phyloP scores from a whole-genome alignment of 2,113 vertebrate species.

The Columba janthina region DNA sequence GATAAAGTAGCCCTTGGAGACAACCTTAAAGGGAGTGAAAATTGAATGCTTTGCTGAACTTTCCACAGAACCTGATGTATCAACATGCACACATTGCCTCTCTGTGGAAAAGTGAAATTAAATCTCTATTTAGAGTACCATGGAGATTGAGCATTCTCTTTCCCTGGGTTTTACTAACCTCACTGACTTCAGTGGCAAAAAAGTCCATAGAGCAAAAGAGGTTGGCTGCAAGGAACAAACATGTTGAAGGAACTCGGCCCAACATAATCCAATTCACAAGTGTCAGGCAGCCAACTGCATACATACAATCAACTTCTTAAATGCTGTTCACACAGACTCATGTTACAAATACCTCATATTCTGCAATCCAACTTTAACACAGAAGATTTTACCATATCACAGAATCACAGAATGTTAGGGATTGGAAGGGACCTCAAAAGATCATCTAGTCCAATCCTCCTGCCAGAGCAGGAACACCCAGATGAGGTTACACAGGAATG shows the following conservation, averaged over 20 bases:
- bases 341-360: not conserved
- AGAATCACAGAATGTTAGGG: too few species aligned
- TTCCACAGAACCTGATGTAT: not conserved
- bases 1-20: not conserved
- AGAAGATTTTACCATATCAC: not conserved
- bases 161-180: not conserved
- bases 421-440: too few species aligned
- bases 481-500: too few species aligned
- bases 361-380: not conserved
- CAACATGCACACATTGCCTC: not conserved
- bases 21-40: not conserved
- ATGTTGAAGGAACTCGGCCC: not conserved
- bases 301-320: not conserved
- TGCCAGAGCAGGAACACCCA: too few species aligned
- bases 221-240: not conserved
- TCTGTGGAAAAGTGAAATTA: not conserved
- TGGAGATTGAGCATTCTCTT: not conserved
- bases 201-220: not conserved
- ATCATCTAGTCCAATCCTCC: too few species aligned
- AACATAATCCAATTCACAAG: not conserved
- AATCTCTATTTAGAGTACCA: not conserved
- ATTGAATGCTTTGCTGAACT: not conserved
- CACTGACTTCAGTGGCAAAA: not conserved
- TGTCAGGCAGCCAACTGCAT: not conserved
- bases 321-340: not conserved